phyloP scores from a whole-genome alignment of 64 coral and sea anemone species.

The Stylophora pistillata region DNA sequence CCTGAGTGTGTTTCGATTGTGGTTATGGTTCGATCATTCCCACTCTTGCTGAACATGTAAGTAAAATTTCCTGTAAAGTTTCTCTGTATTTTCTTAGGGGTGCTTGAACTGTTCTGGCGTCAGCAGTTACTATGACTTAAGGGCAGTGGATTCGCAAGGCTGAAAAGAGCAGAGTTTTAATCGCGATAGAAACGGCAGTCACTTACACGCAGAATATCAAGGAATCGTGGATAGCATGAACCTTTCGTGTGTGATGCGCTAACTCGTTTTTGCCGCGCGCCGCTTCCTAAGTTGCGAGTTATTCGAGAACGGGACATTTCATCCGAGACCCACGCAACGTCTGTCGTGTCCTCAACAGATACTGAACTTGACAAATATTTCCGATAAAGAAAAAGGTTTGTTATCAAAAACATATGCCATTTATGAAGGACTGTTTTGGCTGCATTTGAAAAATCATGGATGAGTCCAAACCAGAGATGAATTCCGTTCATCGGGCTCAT shows the following conservation, averaged over 20 bases:
- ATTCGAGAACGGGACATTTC: not conserved
- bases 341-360: not conserved
- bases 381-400: not conserved
- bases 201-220: not conserved
- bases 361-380: not conserved
- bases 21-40: not conserved
- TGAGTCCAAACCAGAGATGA: slow-evolving; percentile 33
- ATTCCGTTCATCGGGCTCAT: slow-evolving; percentile 44
- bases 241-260: not conserved
- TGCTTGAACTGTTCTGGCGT: not conserved
- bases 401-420: not conserved
- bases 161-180: not conserved
- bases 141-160: not conserved
- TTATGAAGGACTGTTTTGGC: not conserved
- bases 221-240: not conserved
- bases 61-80: not conserved
- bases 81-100: not conserved
- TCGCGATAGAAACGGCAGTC: not conserved
- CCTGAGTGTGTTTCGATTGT: not conserved
- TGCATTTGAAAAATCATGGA: not conserved
- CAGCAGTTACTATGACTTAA: slow-evolving; percentile 15
- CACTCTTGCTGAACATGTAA: slow-evolving; percentile 36
- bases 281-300: not conserved
- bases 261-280: not conserved
- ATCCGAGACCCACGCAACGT: too few species aligned